Conservation (phyloP, 1,140 invertebrate species). For the Brachionus angularis region DNA sequence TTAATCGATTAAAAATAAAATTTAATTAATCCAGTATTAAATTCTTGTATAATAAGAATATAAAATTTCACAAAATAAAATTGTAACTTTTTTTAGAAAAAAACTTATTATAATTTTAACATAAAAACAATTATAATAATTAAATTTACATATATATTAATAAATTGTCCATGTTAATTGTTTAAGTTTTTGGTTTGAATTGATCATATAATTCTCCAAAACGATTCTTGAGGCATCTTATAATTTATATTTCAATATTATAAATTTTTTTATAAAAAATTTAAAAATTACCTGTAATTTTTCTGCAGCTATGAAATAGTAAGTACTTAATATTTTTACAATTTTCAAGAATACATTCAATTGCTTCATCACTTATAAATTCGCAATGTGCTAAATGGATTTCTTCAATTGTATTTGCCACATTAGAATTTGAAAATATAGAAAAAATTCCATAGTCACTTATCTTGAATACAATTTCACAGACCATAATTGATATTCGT, state of each 20-base stretch:
- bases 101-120: too few species aligned
- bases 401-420: constrained; percentile 9
- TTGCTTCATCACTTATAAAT: constrained; percentile 27
- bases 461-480: neutral
- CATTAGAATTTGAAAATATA: neutral
- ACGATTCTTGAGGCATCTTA: constrained; percentile 6
- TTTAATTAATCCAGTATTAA: too few species aligned
- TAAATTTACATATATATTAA: too few species aligned
- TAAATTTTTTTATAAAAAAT: neutral
- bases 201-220: constrained; percentile 15
- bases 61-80: too few species aligned
- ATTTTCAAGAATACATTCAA: constrained; percentile 18
- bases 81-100: too few species aligned
- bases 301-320: constrained; percentile 24
- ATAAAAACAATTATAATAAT: too few species aligned
- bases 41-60: too few species aligned
- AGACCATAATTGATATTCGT: neutral
- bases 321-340: constrained; percentile 16
- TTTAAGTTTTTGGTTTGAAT: constrained; percentile 18
- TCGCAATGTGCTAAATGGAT: constrained; percentile 29
- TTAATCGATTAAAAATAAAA: too few species aligned
- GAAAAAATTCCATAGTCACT: constrained; percentile 31
- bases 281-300: constrained; percentile 5
- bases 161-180: constrained; percentile 43
- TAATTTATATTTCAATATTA: too few species aligned